Conservation (phyloP, 2,888 invertebrate species). For the Emmelina monodactyla region DNA sequence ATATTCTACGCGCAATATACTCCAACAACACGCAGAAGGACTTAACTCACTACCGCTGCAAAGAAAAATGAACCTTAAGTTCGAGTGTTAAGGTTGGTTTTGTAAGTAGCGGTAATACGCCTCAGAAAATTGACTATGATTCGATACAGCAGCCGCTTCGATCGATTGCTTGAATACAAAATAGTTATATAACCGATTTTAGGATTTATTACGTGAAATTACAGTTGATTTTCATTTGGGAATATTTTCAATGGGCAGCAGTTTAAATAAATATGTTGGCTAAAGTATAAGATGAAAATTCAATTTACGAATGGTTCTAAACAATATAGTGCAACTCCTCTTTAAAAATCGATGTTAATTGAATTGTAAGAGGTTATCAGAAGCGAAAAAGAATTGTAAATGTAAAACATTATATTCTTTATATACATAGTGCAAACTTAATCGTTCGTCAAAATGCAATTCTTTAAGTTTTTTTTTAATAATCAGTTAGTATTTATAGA, state of each 20-base stretch:
- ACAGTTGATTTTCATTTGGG: conserved; percentile 21
- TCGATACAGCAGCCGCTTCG: conserved; percentile 23
- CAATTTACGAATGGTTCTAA: too few species aligned
- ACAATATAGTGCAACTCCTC: too few species aligned
- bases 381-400: too few species aligned
- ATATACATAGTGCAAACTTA: too few species aligned
- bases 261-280: neutral
- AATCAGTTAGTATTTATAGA: too few species aligned
- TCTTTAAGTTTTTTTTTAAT: too few species aligned
- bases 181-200: conserved; percentile 20
- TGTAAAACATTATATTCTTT: too few species aligned
- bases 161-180: conserved; percentile 31
- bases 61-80: conserved; percentile 13
- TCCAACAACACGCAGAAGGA: conserved; percentile 17
- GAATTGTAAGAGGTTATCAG: too few species aligned
- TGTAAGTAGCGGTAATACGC: neutral
- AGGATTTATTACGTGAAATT: conserved; percentile 19
- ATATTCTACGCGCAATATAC: conserved; percentile 54
- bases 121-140: neutral
- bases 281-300: too few species aligned
- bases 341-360: too few species aligned
- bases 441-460: too few species aligned
- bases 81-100: conserved; percentile 2
- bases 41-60: conserved; percentile 14
- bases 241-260: neutral